phyloP scores from a whole-genome alignment of 2,113 vertebrate species.

The Fregata magnificens region DNA sequence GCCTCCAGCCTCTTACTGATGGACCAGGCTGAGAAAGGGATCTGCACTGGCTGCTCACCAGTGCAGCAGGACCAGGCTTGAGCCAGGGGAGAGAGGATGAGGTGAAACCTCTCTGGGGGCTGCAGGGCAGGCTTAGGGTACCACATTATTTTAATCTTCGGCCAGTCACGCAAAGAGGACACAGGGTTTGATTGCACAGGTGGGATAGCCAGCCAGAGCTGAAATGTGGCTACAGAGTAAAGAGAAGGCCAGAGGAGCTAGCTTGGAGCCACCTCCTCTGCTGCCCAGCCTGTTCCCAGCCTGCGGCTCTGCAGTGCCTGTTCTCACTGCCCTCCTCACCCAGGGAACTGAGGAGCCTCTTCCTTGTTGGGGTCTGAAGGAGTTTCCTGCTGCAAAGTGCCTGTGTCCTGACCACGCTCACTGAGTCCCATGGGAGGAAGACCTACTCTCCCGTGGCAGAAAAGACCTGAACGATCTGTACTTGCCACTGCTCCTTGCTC shows the following conservation, averaged over 20 bases:
- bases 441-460: background rate
- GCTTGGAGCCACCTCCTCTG: background rate
- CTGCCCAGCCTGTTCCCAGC: background rate
- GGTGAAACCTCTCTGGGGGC: background rate
- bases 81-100: background rate
- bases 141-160: background rate
- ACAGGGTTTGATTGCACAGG: background rate
- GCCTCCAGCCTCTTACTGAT: background rate
- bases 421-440: background rate
- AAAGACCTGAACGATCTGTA: background rate
- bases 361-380: background rate
- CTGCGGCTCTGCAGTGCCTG: background rate
- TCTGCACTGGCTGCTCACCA: background rate
- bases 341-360: background rate
- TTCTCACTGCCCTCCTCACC: background rate
- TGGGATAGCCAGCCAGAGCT: background rate
- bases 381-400: background rate
- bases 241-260: background rate
- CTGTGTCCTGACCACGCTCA: background rate
- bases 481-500: background rate
- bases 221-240: background rate
- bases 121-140: too few relatives aligned
- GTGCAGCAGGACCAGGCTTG: background rate
- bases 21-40: background rate
- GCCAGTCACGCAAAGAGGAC: background rate